phyloP scores from a whole-genome alignment of 2,113 vertebrate genomes.

The Rhinolophus ferrumequinum region DNA sequence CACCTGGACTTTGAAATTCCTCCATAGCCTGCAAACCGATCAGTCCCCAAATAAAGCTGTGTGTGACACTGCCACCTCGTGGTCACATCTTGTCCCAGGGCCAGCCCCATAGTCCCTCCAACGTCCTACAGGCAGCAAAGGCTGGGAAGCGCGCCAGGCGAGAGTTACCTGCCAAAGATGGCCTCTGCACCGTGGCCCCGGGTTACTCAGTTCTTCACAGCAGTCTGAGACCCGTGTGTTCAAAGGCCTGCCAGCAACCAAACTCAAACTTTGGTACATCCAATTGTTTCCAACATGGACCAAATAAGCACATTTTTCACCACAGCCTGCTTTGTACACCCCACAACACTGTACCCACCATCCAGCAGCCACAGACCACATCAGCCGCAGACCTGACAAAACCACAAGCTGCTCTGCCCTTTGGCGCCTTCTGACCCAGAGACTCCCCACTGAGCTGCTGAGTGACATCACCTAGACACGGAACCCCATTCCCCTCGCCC shows the following conservation, averaged over 20 bases:
- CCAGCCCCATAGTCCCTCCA: neutral
- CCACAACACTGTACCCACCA: neutral
- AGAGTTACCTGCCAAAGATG: neutral
- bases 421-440: no score
- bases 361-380: no score
- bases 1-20: no score
- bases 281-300: neutral
- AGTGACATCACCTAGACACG: no score
- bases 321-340: neutral
- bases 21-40: fast-evolving
- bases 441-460: no score
- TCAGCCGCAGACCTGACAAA: neutral
- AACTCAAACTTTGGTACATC: no score
- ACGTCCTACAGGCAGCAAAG: neutral
- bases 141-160: neutral
- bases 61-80: neutral
- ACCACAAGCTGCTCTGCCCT: neutral
- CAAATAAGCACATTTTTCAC: neutral
- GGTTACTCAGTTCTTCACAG: neutral
- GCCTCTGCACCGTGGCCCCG: neutral
- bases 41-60: neutral
- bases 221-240: neutral
- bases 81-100: neutral
- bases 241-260: neutral
- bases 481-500: no score